Evolutionary conservation across 2,797 vertebrate genomes (phyloP), one percentile per base, ranked within the genome.

Genomic region (Platalea minor): DNA sequence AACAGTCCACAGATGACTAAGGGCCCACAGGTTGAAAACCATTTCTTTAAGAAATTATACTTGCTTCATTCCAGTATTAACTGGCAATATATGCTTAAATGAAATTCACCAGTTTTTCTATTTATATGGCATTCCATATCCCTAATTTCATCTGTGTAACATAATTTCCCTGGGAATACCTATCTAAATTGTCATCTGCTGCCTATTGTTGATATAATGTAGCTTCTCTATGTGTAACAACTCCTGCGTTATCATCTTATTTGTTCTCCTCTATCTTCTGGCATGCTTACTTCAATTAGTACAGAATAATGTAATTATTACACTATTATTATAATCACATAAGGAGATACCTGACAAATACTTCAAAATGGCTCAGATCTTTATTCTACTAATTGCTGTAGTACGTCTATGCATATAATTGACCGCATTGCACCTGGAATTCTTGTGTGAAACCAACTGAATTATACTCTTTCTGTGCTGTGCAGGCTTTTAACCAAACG

Each of bases 181-280:
- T 72, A 80, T 83, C 57, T 89, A 75, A 86, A 79, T 83, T 86
- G 57, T 86, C 59, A 91, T 65, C 73, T 81, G 41, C 43, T 90
- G 60, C 35, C 69, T 92, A 39, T 35, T 83, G 53, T 90, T 92
- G 85, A 68, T 56, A 45, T 43, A 90, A 54, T 9, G 39, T 37
- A 78, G 31, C 45, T 78, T 86, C 73, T 91, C 50, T 54, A 37
- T n/a, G 33, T 43, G 28, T 51, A 90, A 75, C 61, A 96, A 53
- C 54, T 82, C 54, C 41, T 76, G 56, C 26, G 63, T n/a, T 82
- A 90, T 83, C 86, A 90, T 83, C 86, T 88, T 87, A 56, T 77
- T 93, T 87, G 39, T 82, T 95, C 69, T 93, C 15, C 29, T 91
- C 80, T 95, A 46, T 86, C 75, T 92, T 81, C 69, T 53, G 28